Conservation (phyloP, 2,113 vertebrate species). For the Alethe diademata region DNA sequence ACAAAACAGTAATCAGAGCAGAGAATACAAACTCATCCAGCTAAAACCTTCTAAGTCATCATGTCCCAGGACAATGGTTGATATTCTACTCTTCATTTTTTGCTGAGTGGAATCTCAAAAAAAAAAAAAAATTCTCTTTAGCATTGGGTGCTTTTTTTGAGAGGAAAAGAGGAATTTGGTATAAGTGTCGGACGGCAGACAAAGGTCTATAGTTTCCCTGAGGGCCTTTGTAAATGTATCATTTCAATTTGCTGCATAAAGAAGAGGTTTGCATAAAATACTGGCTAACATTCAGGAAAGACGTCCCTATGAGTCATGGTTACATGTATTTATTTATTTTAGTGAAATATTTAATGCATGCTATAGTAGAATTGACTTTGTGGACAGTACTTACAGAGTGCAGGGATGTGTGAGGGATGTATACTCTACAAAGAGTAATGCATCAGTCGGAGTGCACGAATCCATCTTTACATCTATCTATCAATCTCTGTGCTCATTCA, state of each 20-base stretch:
- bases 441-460: neutral
- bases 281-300: neutral
- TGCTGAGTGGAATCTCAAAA: neutral
- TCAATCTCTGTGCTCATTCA: constrained; percentile 13
- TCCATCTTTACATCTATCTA: constrained; percentile 13
- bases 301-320: neutral
- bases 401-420: constrained; percentile 8
- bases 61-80: neutral
- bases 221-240: neutral
- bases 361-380: neutral
- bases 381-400: neutral
- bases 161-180: neutral
- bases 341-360: constrained; percentile 38
- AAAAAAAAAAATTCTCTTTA: neutral
- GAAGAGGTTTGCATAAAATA: neutral
- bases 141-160: neutral
- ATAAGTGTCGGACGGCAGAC: neutral
- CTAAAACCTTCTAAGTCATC: constrained; percentile 23
- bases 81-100: neutral
- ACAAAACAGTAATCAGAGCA: constrained; percentile 39
- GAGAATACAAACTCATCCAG: constrained; percentile 18
- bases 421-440: neutral
- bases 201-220: neutral
- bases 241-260: constrained; percentile 9
- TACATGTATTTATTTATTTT: constrained; percentile 44